Base-by-base conservation (phyloP, 2,113 vertebrate genomes). In the Perognathus longimembris region DNA sequence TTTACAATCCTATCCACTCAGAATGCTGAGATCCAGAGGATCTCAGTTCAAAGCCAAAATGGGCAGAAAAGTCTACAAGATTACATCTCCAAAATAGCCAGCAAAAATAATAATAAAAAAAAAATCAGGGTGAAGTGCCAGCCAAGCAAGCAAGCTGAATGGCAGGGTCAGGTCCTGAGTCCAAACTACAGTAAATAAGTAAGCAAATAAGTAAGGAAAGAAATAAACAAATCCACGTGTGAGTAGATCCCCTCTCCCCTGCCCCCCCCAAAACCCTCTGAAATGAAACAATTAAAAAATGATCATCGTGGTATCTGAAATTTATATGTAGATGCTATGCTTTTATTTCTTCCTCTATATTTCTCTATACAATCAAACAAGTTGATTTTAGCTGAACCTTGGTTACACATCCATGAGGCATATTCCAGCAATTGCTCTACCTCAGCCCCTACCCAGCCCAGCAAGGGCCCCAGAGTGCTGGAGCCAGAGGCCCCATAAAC, bases 301-400 rank as follows among this genome's bases (percentile, higher is more conserved):
- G 28, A 4, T 83, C 74, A 30, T 71, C 30, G 82, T 86, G 38
- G 21, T 79, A 28, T 36, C 59, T 82, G 24, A 92, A 75, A 92
- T 54, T 69, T 81, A 88, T 38, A 85, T 40, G 38, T 77, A 69
- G 87, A 30, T 87, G 50, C 69, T 92, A 36, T 45, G 93, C 18
- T 61, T 89, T 85, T 77, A 70, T 24, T 42, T 54, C 57, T 40
- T 82, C 78, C 69, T 74, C 83, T 79, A 2, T 67, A 26, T 84
- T 91, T 91, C 45, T 70, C 85, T 89, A 38, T 69, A 81, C 61
- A 70, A 45, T 45, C 11, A 15, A 54, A 54, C 50, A 54, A 74
- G n/a, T 67, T 17, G 32, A 17, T 54, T 75, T 90, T 57, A 89
- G 20, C 61, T 85, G 77, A 94, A 40, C 17, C 59, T 71, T 89